phyloP scores from a whole-genome alignment of 1,140 invertebrate species.

The Latrodectus geometricus region DNA sequence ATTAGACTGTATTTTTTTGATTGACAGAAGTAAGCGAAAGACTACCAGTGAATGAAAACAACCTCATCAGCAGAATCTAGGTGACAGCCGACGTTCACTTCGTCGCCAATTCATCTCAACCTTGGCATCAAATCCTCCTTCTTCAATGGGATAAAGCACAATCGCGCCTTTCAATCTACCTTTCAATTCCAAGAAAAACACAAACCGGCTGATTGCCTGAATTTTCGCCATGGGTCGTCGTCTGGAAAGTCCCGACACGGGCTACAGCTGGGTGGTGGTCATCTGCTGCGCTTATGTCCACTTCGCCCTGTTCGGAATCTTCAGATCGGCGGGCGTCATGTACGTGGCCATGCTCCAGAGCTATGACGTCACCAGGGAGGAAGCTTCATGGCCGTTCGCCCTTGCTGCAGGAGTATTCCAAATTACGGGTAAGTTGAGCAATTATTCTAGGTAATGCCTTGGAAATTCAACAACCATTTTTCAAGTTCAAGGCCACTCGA shows the following conservation, averaged over 20 bases:
- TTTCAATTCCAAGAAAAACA: background rate
- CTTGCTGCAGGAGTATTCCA: conserved; percentile 48
- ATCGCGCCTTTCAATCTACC: background rate
- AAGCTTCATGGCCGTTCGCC: conserved; percentile 64
- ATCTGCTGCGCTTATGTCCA: conserved; percentile 62
- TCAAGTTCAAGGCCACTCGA: no score
- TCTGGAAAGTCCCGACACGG: conserved; percentile 34
- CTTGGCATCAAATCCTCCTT: conserved; percentile 16
- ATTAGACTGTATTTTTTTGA: no score
- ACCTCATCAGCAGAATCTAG: no score
- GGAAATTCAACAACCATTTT: no score
- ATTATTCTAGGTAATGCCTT: no score
- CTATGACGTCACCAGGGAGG: conserved; percentile 61
- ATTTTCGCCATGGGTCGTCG: background rate
- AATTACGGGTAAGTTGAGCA: conserved; percentile 29
- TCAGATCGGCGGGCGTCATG: conserved; percentile 63
- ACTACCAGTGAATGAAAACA: no score
- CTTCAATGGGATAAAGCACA: conserved; percentile 11
- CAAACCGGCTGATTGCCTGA: background rate
- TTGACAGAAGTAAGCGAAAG: no score
- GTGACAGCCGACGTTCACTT: no score
- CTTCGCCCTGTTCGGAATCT: conserved; percentile 63
- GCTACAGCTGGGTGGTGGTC: conserved; percentile 60
- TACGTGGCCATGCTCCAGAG: conserved; percentile 61
- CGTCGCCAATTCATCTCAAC: conserved; percentile 1